Conservation (phyloP, 2,797 vertebrate species). For the Paguma larvata region DNA sequence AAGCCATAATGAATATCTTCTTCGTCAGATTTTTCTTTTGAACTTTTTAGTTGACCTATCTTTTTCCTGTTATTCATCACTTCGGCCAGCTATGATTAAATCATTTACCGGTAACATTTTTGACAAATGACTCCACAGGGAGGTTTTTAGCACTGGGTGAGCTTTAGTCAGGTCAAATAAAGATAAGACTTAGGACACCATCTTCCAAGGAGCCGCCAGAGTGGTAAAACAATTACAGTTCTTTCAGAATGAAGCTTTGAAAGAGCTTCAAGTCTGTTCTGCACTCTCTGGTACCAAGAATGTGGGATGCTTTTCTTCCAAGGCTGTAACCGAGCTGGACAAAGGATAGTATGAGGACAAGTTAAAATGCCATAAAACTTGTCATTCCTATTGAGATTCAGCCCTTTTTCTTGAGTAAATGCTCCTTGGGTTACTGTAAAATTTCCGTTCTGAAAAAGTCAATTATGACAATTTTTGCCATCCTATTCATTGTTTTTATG, state of each 20-base stretch:
- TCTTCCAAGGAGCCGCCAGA: neutral
- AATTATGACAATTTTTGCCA: neutral
- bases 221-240: neutral
- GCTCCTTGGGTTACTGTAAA: neutral
- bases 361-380: neutral
- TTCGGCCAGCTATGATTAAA: neutral
- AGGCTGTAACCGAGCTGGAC: neutral
- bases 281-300: neutral
- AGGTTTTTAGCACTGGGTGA: neutral
- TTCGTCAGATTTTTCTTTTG: neutral
- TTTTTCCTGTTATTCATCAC: neutral
- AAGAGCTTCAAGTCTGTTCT: neutral
- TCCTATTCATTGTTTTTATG: neutral
- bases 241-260: conserved; percentile 3
- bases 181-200: neutral
- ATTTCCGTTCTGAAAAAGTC: neutral
- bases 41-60: neutral
- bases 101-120: neutral
- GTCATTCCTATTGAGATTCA: neutral
- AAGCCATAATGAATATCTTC: neutral
- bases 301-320: neutral
- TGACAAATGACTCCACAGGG: neutral
- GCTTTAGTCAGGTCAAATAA: conserved; percentile 29
- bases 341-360: neutral
- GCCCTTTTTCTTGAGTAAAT: neutral